Conservation (phyloP, 2,888 invertebrate genomes). For the Diogma glabrata region DNA sequence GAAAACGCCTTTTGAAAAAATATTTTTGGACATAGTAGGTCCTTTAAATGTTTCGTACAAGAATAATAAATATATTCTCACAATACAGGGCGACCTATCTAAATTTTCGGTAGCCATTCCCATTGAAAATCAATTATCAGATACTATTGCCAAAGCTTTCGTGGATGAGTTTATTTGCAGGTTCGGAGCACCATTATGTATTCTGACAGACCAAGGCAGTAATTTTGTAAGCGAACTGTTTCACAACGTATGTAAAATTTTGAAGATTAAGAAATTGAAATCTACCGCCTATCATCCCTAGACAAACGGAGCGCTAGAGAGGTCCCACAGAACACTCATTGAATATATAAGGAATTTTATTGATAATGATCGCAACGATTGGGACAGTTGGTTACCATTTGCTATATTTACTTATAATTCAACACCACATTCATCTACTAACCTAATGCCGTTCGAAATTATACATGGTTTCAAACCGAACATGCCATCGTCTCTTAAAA, state of each 20-base stretch:
- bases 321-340: constrained; percentile 24
- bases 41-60: constrained; percentile 8
- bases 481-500: too few relatives aligned
- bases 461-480: constrained; percentile 27
- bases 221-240: background rate
- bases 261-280: constrained; percentile 24
- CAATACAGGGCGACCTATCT: constrained; percentile 13
- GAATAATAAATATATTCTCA: constrained; percentile 10
- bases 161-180: constrained; percentile 15
- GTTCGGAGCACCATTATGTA: constrained; percentile 4
- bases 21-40: background rate
- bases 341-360: constrained; percentile 26
- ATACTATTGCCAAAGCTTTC: constrained; percentile 14
- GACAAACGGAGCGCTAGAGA: constrained; percentile 25
- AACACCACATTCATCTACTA: constrained; percentile 24
- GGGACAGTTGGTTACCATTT: constrained; percentile 25
- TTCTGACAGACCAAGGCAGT: background rate
- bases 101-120: constrained; percentile 12
- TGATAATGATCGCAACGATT: constrained; percentile 20
- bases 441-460: constrained; percentile 28
- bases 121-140: constrained; percentile 9
- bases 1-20: background rate
- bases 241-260: constrained; percentile 14
- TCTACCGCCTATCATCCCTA: constrained; percentile 27
- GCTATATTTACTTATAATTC: constrained; percentile 27